Evolutionary conservation across 2,113 vertebrate species (phyloP).

Genomic region (Clarias macrocephalus): DNA sequence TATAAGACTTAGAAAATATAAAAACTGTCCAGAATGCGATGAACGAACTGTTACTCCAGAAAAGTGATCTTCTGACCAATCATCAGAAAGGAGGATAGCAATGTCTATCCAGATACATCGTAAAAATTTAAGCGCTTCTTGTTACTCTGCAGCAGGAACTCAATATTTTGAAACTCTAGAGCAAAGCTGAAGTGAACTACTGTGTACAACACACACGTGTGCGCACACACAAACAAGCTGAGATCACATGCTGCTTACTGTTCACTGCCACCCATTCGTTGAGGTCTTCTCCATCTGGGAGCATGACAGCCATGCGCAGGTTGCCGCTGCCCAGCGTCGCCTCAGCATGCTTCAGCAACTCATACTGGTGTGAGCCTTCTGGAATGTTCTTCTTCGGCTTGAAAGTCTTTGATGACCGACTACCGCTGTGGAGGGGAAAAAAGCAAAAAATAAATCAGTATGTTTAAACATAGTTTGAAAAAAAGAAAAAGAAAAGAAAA

Average conservation of each 20-base stretch:
- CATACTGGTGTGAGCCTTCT: conserved; percentile 84
- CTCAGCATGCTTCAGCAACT: conserved; percentile 84
- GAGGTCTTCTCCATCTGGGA: conserved; percentile 83
- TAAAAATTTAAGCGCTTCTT: background rate
- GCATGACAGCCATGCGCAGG: conserved; percentile 84
- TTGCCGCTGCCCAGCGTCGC: conserved; percentile 85
- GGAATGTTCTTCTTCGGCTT: conserved; percentile 90
- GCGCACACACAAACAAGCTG: background rate
- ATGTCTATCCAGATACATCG: background rate
- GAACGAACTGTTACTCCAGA: background rate
- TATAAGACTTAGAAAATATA: background rate
- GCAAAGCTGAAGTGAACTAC: no score
- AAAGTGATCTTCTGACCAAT: background rate
- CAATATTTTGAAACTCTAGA: background rate
- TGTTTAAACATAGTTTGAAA: background rate
- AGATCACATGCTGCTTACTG: conserved; percentile 72
- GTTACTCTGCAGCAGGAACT: background rate
- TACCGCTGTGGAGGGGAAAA: conserved; percentile 68
- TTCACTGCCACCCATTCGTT: conserved; percentile 88
- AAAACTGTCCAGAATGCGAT: background rate
- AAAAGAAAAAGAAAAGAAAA: no score
- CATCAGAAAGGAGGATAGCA: background rate
- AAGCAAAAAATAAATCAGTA: conserved; percentile 8
- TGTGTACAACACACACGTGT: background rate
- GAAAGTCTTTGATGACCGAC: conserved; percentile 86